phyloP scores from a whole-genome alignment of 1,140 invertebrate species.

The Drosophila melanogaster region DNA sequence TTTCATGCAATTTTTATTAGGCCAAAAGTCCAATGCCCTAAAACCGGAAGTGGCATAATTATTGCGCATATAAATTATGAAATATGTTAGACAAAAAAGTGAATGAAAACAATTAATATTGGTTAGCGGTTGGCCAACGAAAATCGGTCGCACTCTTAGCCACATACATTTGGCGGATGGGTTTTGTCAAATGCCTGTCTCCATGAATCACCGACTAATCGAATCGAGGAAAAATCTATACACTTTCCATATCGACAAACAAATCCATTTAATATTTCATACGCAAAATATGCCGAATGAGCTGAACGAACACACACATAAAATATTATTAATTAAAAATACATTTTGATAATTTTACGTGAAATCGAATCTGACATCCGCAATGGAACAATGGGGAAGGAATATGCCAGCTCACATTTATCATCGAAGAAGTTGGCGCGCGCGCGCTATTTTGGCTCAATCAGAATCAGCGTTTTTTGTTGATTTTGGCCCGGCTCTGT shows the following conservation, averaged over 20 bases:
- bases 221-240: constrained; percentile 17
- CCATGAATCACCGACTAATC: constrained; percentile 11
- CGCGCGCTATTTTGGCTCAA: constrained; percentile 45
- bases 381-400: constrained; percentile 64
- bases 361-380: constrained; percentile 73
- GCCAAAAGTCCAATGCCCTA: constrained; percentile 42
- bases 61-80: constrained; percentile 73
- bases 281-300: constrained; percentile 38
- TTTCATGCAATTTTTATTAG: constrained; percentile 69
- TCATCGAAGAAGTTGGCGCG: constrained; percentile 60
- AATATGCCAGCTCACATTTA: constrained; percentile 50
- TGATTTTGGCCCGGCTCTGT: constrained; percentile 23
- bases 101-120: constrained; percentile 72
- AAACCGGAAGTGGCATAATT: constrained; percentile 74
- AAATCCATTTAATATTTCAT: constrained; percentile 53
- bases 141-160: constrained; percentile 22
- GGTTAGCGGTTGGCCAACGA: constrained; percentile 56
- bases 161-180: constrained; percentile 31
- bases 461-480: constrained; percentile 27
- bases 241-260: constrained; percentile 21
- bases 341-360: constrained; percentile 59
- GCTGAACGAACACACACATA: constrained; percentile 14
- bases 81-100: constrained; percentile 40
- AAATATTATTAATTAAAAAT: constrained; percentile 58
- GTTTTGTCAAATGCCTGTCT: constrained; percentile 7